Base-by-base conservation (phyloP, 30 jellyfish, hydroid and myxozoan genomes). In the Pelagia noctiluca region DNA sequence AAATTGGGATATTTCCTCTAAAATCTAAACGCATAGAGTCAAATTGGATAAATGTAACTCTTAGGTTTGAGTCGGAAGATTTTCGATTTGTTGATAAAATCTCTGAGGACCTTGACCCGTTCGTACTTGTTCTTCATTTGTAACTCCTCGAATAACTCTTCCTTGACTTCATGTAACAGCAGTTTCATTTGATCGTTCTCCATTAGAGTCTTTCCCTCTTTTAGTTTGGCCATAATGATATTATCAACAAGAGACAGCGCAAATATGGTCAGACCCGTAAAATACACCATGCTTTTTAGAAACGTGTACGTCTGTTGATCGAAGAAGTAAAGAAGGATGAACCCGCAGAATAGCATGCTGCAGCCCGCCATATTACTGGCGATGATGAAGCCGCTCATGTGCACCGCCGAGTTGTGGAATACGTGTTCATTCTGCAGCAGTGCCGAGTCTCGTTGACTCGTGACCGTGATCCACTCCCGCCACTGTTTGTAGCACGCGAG, bases 331-430 rank as follows among this genome's bases (percentile, higher is more conserved):
- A 86, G 84, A 1, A 86, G 73, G 1, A 83, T 37, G 48, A 86
- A 86, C 1, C 96, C 96, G 53, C 90, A 71, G 32, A 50, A 63
- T 72, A 86, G 63, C 96, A 86, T 65, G 1, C 86, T 85, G 13
- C 87, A 71, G 60, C 96, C 96, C 0, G 80, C 96, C n/a, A 86
- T 33, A 49, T 86, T 86, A 60, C 96, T 86, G 0, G 96, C 36
- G 1, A 86, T 74, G 42, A 86, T 86, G 35, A 86, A 86, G 8
- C 96, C 96, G 21, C 66, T 65, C 82, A 86, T 67, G 54, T 74
- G 96, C 23, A 65, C 61, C 0, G 81, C 29, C n/a, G n/a, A n/a
- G n/a, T n/a, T n/a, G n/a, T n/a, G n/a, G 42, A 22, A n/a, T 23
- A 8, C 47, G 7, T 37, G 36, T 1, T 24, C 23, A 5, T 63